Evolutionary conservation across 2,888 invertebrate species (phyloP).

Genomic region (Oasisia sp.): DNA sequence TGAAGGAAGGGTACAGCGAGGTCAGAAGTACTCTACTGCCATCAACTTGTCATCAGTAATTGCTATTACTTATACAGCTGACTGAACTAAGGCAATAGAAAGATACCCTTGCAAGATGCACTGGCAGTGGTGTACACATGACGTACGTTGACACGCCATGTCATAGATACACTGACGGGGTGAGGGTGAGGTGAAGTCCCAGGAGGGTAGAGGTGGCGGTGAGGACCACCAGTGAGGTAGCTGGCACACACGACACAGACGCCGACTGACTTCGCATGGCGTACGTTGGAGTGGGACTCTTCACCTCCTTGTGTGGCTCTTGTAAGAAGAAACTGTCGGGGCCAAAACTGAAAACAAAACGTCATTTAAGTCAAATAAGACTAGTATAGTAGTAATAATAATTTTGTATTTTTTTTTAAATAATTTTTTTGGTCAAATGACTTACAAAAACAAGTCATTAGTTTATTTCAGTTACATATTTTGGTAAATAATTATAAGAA

Average conservation of each 20-base stretch:
- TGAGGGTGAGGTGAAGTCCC: background rate
- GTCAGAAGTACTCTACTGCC: too few relatives aligned
- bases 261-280: background rate
- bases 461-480: too few relatives aligned
- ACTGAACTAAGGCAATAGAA: conserved; percentile 5
- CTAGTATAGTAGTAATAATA: too few relatives aligned
- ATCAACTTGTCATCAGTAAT: background rate
- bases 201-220: background rate
- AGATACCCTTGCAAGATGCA: background rate
- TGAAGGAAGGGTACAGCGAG: too few relatives aligned
- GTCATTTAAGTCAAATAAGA: background rate
- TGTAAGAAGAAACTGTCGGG: conserved; percentile 32
- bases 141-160: background rate
- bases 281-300: background rate
- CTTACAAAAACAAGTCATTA: background rate
- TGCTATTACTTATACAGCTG: background rate
- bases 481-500: too few relatives aligned
- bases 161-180: background rate
- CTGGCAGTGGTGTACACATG: background rate
- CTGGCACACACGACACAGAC: background rate
- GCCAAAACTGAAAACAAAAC: conserved; percentile 29
- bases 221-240: background rate
- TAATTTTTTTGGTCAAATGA: too few relatives aligned
- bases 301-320: background rate
- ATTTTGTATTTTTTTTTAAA: too few relatives aligned